A percentile compares a stretch with the other conserved stretches of the same genome.
Evolutionary conservation across 2,113 vertebrate species (phyloP).

Genomic region (Eptatretus burgeri): DNA sequence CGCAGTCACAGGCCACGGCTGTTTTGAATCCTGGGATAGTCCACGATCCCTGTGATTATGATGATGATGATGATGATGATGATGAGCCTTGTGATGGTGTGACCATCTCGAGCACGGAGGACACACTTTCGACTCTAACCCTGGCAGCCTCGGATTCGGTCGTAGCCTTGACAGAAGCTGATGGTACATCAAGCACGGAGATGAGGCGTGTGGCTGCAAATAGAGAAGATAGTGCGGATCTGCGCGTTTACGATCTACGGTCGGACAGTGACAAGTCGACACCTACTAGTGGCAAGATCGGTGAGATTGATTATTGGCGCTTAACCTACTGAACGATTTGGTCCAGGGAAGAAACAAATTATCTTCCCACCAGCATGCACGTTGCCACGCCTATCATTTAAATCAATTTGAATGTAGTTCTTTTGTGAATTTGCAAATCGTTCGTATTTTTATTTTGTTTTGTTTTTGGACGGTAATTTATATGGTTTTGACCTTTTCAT

Average conservation of each 20-base stretch:
- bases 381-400: not conserved
- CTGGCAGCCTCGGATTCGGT: not conserved
- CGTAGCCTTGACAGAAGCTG: constrained; percentile 4
- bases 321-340: not conserved
- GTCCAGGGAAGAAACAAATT: no score
- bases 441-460: not conserved
- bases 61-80: no score
- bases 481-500: no score
- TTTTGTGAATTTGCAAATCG: not conserved
- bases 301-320: constrained; percentile 16
- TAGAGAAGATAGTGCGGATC: constrained; percentile 46
- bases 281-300: constrained; percentile 84
- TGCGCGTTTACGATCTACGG: constrained; percentile 77
- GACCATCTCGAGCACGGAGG: not conserved
- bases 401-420: not conserved
- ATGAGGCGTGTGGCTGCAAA: constrained; percentile 25
- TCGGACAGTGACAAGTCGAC: constrained; percentile 91
- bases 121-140: not conserved
- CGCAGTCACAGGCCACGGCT: no score
- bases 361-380: not conserved
- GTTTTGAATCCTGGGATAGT: no score
- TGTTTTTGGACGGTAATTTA: no score
- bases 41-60: no score
- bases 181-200: constrained; percentile 14
- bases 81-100: not conserved